Base-by-base conservation (phyloP, 2,888 invertebrate genomes). In the Sarcophaga subvicina region DNA sequence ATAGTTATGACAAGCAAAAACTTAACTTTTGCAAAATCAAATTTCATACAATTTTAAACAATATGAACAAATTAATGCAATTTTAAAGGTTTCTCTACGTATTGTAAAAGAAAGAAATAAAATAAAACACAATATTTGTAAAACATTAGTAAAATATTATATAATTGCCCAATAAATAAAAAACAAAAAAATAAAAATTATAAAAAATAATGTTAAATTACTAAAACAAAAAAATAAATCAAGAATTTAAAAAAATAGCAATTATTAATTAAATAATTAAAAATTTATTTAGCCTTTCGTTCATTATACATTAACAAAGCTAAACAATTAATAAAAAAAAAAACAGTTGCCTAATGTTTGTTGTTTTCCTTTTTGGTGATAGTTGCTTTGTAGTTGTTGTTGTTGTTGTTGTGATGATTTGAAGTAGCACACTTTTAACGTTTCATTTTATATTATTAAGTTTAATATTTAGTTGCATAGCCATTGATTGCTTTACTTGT, bases 401-500 rank as follows among this genome's bases (percentile, higher is more conserved):
- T 75, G 66, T 62, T 79, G 71, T 77, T 59, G 80, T 66, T 83
- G 77, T 82, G 78, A 66, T 83, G 63, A 70, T 71, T 75, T 79
- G 47, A 25, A 60, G 54, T 80, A 83, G 76, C 83, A 86, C 69
- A 72, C 63, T 22, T 72, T 27, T 67, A 37, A 73, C 67, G 73
- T 72, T 67, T 47, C 54, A 54, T 54, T 54, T 54, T 54, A 14
- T 54, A 14, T 14, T 54, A 54, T 54, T 75, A 70, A 70, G n/a
- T 71, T 75, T 70, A 62, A 27, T 47, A 20, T 22, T 22, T 79
- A 20, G 60, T 54, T 66, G 60, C 20, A 54, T 73, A 80, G 66
- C 27, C 47, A 37, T 54, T 45, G 54, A 37, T 37, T 37, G 37
- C 71, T 88, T 88, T 88, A 93, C 90, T 93, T 92, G 90, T 94